Percentiles rank a stretch among this genome's conserved stretches.
These are phyloP conservation scores for Poecilia gillii DNA, from an alignment of 2,797 vertebrate genomes.

Conservation along the genomic window DNA sequence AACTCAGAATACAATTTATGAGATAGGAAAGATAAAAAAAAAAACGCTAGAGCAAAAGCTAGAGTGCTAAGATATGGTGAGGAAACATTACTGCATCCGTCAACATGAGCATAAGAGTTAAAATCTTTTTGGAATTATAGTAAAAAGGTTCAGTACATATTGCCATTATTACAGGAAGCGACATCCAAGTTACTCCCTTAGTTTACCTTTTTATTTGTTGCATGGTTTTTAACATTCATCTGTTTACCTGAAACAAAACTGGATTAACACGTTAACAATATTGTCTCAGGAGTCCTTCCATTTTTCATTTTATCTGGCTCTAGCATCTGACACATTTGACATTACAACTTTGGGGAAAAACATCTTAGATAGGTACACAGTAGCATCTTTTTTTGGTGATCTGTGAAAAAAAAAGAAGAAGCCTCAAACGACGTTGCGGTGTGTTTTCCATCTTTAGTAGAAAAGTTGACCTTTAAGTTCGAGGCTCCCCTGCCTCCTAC, in stretches of 20 bases:
- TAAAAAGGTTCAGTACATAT: not conserved
- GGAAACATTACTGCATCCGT: not conserved
- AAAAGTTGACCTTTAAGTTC: conserved; percentile 86
- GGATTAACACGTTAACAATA: not conserved
- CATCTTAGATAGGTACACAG: conserved; percentile 21
- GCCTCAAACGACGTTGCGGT: conserved; percentile 75
- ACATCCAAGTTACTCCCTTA: not conserved
- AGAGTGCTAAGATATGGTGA: not conserved
- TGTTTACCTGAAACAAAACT: not conserved
- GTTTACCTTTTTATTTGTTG: not conserved
- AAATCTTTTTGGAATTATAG: not conserved
- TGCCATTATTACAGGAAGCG: not conserved
- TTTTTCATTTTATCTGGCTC: conserved; percentile 4
- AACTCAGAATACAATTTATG: not conserved
- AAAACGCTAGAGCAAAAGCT: not conserved
- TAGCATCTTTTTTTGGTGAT: conserved; percentile 70
- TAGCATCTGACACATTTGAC: conserved; percentile 19
- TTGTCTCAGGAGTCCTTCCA: not conserved
- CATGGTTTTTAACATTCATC: not conserved
- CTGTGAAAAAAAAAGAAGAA: conserved; percentile 60
- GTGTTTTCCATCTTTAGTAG: conserved; percentile 81
- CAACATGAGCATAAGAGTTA: not conserved
- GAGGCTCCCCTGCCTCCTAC: conserved; percentile 41
- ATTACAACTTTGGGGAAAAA: conserved; percentile 1
- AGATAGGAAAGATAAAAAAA: not conserved